Base-by-base conservation (phyloP, 2,113 vertebrate genomes). In the Dicerorhinus sumatrensis region DNA sequence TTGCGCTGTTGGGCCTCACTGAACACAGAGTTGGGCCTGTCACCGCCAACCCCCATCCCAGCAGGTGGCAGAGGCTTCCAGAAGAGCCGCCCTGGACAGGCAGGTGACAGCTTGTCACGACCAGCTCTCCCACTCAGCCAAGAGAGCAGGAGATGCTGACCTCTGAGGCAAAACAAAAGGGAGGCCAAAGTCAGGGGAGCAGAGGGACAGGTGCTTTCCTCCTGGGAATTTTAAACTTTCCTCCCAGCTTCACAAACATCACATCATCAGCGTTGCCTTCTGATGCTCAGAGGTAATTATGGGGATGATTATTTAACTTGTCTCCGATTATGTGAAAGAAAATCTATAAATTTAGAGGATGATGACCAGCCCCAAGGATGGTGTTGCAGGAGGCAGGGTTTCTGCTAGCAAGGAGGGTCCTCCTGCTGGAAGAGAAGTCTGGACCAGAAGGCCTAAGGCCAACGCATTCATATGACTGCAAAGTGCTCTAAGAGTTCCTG, bases 21-120 rank as follows among this genome's bases (percentile, higher is more conserved):
- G 39, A 27, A 87, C 92, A 96, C 18, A 7, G 11, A 86, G 8
- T 46, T 46, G 42, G 77, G 79, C 73, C 81, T 92, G 82, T 96
- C 93, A 97, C 58, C 60, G 27, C 58, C 25, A 8, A 96, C 42
- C 42, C 62, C 75, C 72, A 48, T 65, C 93, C 82, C 72, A 97
- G 89, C 85, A 95, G 94, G 86, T 92, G 90, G 21, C 42, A 84
- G 48, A 39, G 65, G 33, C 95, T 87, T 93, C 27, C 36, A 96
- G 80, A 92, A 97, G 18, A 13, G 85, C 75, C 5, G n/a, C 12
- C 58, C 89, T 39, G 93, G 92, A 97, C 96, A 77, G 62, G 51
- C 39, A 97, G 80, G 86, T 98, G 98, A 97, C 96, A 97, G 97
- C 80, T 97, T 72, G 86, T 97, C 96, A 92, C 9, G 17, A 14